A percentile compares a stretch with the other conserved stretches of the same genome.
phyloP scores from a whole-genome alignment of 2,113 vertebrate genomes.

The Ptychochromis oligacanthus region DNA sequence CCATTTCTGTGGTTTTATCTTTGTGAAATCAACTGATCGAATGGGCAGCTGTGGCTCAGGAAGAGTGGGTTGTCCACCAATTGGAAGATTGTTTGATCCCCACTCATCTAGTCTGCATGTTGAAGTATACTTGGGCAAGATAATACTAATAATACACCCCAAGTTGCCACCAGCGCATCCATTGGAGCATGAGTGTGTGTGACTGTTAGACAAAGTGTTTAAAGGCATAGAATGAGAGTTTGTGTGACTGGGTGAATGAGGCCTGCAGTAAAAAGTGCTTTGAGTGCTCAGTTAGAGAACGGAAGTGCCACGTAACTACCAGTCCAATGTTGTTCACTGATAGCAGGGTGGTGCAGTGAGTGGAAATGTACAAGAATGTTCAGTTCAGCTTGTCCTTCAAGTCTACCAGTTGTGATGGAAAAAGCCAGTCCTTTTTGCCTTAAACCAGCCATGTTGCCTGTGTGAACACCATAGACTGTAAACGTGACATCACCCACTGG shows the following conservation, averaged over 20 bases:
- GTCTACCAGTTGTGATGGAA: not conserved
- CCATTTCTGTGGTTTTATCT: not conserved
- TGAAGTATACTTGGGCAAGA: not conserved
- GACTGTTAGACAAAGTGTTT: not conserved
- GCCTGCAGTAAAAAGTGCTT: no score
- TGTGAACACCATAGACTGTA: not conserved
- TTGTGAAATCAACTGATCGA: not conserved
- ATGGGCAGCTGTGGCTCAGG: not conserved
- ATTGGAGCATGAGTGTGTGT: no score
- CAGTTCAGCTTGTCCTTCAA: not conserved
- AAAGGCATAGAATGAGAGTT: not conserved
- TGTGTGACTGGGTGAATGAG: not conserved
- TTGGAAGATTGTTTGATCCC: fast-evolving
- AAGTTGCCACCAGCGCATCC: fast-evolving
- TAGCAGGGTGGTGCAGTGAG: not conserved
- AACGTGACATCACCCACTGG: fast-evolving
- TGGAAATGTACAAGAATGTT: not conserved
- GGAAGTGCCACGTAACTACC: not conserved
- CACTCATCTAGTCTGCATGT: not conserved
- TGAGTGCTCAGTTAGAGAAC: not conserved
- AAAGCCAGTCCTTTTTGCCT: not conserved
- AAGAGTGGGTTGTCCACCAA: not conserved
- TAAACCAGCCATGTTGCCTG: not conserved
- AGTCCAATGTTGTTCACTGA: not conserved
- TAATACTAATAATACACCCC: not conserved